Evolutionary conservation across 2,888 invertebrate genomes (phyloP).

Genomic region (Torymus aiolomorphi): DNA sequence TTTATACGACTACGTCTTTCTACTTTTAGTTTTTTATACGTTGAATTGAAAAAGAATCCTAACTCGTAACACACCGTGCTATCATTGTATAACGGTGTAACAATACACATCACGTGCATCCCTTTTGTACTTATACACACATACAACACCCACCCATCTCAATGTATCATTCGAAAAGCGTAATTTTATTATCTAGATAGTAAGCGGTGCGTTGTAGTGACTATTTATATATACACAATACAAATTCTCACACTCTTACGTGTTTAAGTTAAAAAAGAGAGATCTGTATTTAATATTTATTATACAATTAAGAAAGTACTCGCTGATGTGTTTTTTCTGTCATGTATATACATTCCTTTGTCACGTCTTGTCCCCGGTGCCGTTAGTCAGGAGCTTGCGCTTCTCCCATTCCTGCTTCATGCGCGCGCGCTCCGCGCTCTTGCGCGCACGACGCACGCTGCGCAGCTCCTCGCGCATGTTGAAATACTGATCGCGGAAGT

Average conservation of each 20-base stretch:
- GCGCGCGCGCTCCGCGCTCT: slow-evolving; percentile 72
- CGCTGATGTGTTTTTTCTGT: not conserved
- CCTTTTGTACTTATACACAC: slow-evolving; percentile 26
- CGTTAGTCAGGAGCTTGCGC: slow-evolving; percentile 31
- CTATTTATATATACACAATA: no score
- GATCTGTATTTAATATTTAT: slow-evolving; percentile 54
- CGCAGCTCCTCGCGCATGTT: slow-evolving; percentile 82
- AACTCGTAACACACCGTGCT: slow-evolving; percentile 2
- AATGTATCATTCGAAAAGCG: slow-evolving; percentile 21
- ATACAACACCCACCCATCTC: not conserved
- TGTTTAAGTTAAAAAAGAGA: slow-evolving; percentile 47
- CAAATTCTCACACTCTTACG: no score
- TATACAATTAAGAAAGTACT: slow-evolving; percentile 50
- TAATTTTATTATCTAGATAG: slow-evolving; percentile 38
- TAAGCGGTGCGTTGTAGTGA: slow-evolving; percentile 51
- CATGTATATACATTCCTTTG: not conserved
- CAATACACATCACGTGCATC: slow-evolving; percentile 12
- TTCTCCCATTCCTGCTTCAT: slow-evolving; percentile 55
- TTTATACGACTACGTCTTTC: slow-evolving; percentile 24
- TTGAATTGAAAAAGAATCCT: no score
- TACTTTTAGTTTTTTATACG: slow-evolving; percentile 2
- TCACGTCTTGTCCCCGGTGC: slow-evolving; percentile 51
- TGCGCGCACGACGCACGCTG: slow-evolving; percentile 78
- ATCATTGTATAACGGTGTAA: not conserved
- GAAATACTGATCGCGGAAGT: slow-evolving; percentile 84